These are phyloP conservation scores for Anthoscopus minutus DNA, from an alignment of 2,113 vertebrate species.

Conservation along the genomic window DNA sequence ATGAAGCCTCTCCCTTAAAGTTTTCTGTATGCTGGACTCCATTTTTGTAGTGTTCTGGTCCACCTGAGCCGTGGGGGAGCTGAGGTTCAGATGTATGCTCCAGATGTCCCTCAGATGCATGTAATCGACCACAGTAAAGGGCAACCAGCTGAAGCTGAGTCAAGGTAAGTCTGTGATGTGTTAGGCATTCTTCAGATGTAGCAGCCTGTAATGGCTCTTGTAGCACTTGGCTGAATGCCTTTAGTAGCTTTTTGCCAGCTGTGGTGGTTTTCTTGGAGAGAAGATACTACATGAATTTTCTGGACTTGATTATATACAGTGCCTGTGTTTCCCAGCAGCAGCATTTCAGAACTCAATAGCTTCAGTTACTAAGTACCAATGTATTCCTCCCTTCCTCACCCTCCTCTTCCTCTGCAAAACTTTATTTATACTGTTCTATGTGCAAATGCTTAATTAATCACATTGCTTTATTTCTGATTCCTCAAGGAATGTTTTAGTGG, in stretches of 20 bases:
- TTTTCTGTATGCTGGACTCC: neutral
- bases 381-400: neutral
- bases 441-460: neutral
- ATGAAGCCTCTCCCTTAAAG: neutral
- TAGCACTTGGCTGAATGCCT: neutral
- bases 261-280: neutral
- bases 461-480: neutral
- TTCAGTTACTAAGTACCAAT: neutral
- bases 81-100: conserved; percentile 87
- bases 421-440: neutral
- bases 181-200: neutral
- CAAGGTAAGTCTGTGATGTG: conserved; percentile 55
- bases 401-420: neutral
- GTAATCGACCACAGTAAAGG: conserved; percentile 90
- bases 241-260: neutral
- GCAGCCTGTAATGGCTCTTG: neutral
- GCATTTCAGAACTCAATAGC: neutral
- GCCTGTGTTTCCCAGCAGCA: neutral
- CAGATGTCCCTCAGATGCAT: conserved; percentile 87
- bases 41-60: conserved; percentile 72
- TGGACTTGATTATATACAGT: neutral
- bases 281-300: neutral
- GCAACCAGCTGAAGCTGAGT: conserved; percentile 78
- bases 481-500: conserved; percentile 83
- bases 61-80: conserved; percentile 84